Evolutionary conservation across 2,113 vertebrate species (phyloP).

Genomic region (Cercocebus atys): DNA sequence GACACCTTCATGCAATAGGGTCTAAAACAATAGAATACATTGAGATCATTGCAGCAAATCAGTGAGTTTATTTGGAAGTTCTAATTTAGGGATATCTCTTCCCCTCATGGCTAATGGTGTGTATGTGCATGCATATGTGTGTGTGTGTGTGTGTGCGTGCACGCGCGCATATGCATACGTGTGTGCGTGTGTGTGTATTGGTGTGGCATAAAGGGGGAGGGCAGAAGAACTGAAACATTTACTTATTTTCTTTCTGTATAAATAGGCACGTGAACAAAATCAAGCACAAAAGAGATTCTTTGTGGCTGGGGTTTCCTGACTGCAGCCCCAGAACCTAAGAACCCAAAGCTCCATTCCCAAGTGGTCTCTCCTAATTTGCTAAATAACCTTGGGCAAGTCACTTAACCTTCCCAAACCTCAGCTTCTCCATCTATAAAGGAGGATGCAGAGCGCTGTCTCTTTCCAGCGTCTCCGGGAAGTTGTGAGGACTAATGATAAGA

Average conservation of each 20-base stretch:
- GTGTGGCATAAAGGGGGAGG: not conserved
- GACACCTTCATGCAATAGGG: not conserved
- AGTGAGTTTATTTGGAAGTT: not conserved
- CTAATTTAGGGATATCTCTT: not conserved
- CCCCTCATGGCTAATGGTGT: not conserved
- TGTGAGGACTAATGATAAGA: constrained; percentile 15
- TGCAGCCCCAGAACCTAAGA: constrained; percentile 38
- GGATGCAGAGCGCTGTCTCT: not conserved
- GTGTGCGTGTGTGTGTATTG: not conserved
- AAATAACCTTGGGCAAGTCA: constrained; percentile 68
- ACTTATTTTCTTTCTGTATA: not conserved
- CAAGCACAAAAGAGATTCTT: not conserved
- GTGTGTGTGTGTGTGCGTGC: too few species aligned
- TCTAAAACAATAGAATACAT: constrained; percentile 42
- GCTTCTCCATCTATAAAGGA: not conserved
- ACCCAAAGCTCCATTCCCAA: not conserved
- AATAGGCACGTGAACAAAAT: not conserved
- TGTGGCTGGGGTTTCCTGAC: not conserved
- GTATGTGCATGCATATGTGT: not conserved
- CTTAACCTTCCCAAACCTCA: constrained; percentile 53
- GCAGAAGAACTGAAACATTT: not conserved
- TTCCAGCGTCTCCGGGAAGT: not conserved
- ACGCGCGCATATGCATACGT: rapidly evolving
- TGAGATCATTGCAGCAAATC: not conserved
- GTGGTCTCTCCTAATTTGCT: constrained; percentile 54